Evolutionary conservation across 2,113 vertebrate species (phyloP).

Genomic region (Sinosuthora webbiana): DNA sequence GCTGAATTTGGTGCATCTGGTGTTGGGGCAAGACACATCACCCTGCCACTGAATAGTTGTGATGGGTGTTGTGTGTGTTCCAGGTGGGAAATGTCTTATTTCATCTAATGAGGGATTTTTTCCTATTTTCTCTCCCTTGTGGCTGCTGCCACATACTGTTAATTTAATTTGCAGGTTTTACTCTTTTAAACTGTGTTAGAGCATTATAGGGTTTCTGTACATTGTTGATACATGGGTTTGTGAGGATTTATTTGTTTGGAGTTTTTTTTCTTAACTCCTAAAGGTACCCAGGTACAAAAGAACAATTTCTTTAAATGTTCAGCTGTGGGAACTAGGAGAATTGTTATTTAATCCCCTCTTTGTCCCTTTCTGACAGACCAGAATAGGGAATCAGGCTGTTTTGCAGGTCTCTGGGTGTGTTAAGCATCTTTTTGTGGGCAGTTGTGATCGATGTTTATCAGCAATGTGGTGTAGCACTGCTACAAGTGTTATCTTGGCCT

Average conservation of each 20-base stretch:
- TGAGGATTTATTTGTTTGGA: neutral
- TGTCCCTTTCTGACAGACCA: neutral
- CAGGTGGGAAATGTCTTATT: neutral
- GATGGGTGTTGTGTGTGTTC: neutral
- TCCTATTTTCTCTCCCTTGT: neutral
- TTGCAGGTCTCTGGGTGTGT: neutral
- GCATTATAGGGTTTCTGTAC: neutral
- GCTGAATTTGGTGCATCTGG: neutral
- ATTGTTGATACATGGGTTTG: neutral
- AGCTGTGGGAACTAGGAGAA: neutral
- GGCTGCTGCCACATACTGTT: neutral
- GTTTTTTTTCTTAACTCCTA: neutral
- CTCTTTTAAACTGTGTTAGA: neutral
- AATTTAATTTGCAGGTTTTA: neutral
- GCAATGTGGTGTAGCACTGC: neutral
- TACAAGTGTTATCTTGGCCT: neutral
- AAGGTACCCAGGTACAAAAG: neutral
- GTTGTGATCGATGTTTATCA: neutral
- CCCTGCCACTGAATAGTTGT: neutral
- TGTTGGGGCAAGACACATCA: neutral
- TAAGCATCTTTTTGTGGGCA: neutral
- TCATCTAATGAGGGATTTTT: neutral
- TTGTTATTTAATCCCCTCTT: neutral
- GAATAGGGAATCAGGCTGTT: neutral
- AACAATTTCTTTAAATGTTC: neutral